Evolutionary conservation across 2,888 invertebrate species (phyloP), one percentile per base, ranked within the genome.

Genomic region (Tetropium fuscum): DNA sequence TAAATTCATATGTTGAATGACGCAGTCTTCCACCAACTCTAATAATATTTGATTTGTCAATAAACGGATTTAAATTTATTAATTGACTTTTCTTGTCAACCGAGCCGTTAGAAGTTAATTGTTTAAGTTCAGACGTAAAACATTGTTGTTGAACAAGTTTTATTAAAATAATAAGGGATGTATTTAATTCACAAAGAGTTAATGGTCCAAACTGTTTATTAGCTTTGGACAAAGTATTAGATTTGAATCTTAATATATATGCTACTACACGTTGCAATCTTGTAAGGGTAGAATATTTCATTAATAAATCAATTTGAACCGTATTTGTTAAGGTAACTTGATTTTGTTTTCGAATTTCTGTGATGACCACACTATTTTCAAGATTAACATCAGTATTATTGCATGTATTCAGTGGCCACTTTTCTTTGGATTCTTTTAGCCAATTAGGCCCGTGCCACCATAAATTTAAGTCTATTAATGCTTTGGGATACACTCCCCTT

Each of bases 1-100:
- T 10, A n/a, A 16, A 41, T 5, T 13, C 8, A 49, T 49, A 34
- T 3, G 20, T n/a, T 15, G 53, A 41, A 15, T 55, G 34, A n/a
- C 45, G 56, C 6, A 66, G 18, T 30, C 63, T 11, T 13, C 64
- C 68, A 2, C 60, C 66, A 3, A 68, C 62, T 6, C 62, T 38
- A 7, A 63, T 25, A 13, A 61, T 6, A 8, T 38, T 41, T 25
- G 34, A 11, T 0, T 57, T 10, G 30, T 60, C 53, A 5, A 68
- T 20, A 51, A 66, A 64, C 6, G 62, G 64, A 44, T 53, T 49
- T 16, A 59, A 13, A 3, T 34, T 13, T 15, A 41, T 2, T 16
- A 57, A 27, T 30, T 18, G 25, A 11, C 57, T 57, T 8, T 49
- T 49, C 11, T 7, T 18, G 11, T n/a, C 20, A 18, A 40, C 5